Conservation (phyloP, 1,140 invertebrate species). For the Dysdera silvatica region DNA sequence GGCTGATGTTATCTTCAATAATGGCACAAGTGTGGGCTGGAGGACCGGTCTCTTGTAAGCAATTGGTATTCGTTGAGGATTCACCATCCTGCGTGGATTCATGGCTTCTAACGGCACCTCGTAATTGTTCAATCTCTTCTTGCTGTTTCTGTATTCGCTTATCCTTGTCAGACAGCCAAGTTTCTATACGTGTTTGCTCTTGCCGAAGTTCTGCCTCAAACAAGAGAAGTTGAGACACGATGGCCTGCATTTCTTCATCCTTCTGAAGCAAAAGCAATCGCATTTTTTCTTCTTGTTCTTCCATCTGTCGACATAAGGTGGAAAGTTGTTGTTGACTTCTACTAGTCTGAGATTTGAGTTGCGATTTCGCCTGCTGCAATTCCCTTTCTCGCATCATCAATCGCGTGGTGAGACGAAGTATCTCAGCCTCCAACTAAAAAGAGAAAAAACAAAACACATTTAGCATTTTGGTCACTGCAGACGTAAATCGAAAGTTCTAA, state of each 20-base stretch:
- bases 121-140: conserved; percentile 13
- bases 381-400: conserved; percentile 28
- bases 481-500: too few species aligned
- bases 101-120: too few species aligned
- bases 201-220: conserved; percentile 20
- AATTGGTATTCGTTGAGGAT: too few species aligned
- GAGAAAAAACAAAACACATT: not conserved
- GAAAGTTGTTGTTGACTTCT: conserved; percentile 13
- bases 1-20: too few species aligned
- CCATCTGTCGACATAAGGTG: conserved; percentile 9
- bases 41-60: too few species aligned
- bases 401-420: conserved; percentile 17
- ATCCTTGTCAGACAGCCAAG: conserved; percentile 22
- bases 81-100: too few species aligned
- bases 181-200: conserved; percentile 22
- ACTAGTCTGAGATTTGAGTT: conserved; percentile 14
- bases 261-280: conserved; percentile 15
- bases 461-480: too few species aligned
- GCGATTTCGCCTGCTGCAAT: conserved; percentile 16
- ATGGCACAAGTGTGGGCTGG: too few species aligned
- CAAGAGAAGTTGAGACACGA: conserved; percentile 18
- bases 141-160: conserved; percentile 6
- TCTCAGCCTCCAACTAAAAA: conserved; percentile 26
- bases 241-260: conserved; percentile 24
- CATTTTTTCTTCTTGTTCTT: conserved; percentile 23